Evolutionary conservation across 2,888 invertebrate species (phyloP), one percentile per base, ranked within the genome.

Genomic region (Taenaris catops): DNA sequence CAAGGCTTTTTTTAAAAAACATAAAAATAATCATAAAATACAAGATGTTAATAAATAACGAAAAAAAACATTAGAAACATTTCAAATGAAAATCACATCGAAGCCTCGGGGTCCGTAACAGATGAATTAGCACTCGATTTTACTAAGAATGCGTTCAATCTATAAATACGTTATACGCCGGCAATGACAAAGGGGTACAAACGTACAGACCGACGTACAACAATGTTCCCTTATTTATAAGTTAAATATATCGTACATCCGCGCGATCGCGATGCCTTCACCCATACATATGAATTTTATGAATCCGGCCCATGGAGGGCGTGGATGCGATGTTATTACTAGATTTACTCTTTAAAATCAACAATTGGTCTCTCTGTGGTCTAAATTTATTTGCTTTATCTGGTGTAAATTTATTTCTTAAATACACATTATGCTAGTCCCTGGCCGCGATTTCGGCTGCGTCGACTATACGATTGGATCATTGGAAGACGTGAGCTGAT

Each of bases 201-300:
- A 50, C 52, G 45, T 41, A 55, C 56, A 38, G 40, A 54, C 53
- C 41, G 51, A 57, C 53, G 29, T 45, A 54, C 52, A 62, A 72
- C 72, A 74, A 69, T 75, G 75, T 75, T 59, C 69, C 53, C 61
- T 62, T 70, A 67, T 69, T 69, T 70, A 72, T 74, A 74, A 67
- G 72, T 71, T 65, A 70, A 78, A 73, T 74, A 70, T 73, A 71
- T 66, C 54, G 60, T 58, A 68, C 61, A 66, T 63, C 64, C 62
- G 58, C 55, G 66, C 62, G 66, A 70, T 66, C 62, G 64, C 62
- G 52, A 55, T 60, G 64, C 62, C 68, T 75, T 69, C 76, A 73
- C 73, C 72, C 69, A 61, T 78, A 75, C 78, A 76, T 75, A 79
- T 78, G 83, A 78, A 72, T 80, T 80, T 83, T 83, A 80, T 78